phyloP scores from a whole-genome alignment of 1,140 invertebrate species.

The Frieseomelitta varia region DNA sequence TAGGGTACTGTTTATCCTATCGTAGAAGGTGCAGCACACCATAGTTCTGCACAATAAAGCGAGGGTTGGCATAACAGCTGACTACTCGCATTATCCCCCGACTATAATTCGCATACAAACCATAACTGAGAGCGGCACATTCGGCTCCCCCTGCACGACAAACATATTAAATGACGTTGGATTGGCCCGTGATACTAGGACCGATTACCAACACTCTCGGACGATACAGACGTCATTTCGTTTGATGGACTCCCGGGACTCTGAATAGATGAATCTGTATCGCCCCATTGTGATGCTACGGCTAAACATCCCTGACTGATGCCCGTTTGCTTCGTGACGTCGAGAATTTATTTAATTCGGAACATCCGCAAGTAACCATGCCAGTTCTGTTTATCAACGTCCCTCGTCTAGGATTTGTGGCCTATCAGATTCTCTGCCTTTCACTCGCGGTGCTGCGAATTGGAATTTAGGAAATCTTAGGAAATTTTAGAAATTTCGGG shows the following conservation, averaged over 20 bases:
- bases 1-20: slow-evolving; percentile 62
- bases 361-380: not conserved
- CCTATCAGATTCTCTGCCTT: no score
- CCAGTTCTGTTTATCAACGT: not conserved
- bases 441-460: no score
- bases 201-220: slow-evolving; percentile 59
- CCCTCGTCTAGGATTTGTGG: no score
- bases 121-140: slow-evolving; percentile 44
- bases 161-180: slow-evolving; percentile 71
- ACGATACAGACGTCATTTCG: slow-evolving; percentile 62
- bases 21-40: slow-evolving; percentile 52
- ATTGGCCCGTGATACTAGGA: slow-evolving; percentile 63
- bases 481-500: no score
- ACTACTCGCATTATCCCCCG: slow-evolving; percentile 57
- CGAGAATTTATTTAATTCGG: not conserved
- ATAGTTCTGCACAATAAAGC: slow-evolving; percentile 59
- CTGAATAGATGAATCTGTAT: slow-evolving; percentile 41
- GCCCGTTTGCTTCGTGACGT: not conserved
- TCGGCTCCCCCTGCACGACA: slow-evolving; percentile 53
- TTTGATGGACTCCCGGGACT: slow-evolving; percentile 49
- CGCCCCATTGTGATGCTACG: not conserved
- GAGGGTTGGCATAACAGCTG: slow-evolving; percentile 59
- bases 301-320: slow-evolving; percentile 26
- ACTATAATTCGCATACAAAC: slow-evolving; percentile 60
- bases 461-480: no score